Conservation (phyloP, 2,113 vertebrate genomes). For the Paradisaea rubra region DNA sequence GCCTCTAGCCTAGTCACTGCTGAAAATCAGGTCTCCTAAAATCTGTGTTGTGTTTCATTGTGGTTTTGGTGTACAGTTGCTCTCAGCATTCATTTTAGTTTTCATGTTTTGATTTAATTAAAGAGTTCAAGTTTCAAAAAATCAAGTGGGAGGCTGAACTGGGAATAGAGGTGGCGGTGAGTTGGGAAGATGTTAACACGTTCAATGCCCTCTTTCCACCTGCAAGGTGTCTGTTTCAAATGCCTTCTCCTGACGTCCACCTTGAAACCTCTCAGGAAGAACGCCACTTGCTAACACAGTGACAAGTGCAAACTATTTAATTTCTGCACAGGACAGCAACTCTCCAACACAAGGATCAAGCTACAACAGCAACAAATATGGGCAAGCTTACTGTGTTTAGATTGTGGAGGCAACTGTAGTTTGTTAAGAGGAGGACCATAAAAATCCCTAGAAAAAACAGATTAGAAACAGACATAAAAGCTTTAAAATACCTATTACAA, state of each 20-base stretch:
- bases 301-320: not conserved
- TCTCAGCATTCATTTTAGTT: not conserved
- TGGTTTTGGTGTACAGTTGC: not conserved
- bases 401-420: not conserved
- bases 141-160: not conserved
- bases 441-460: not conserved
- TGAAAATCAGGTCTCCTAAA: not conserved
- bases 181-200: not conserved
- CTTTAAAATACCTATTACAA: not conserved
- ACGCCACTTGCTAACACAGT: not conserved
- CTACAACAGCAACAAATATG: not conserved
- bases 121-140: conserved; percentile 15
- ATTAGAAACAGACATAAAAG: not conserved
- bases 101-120: conserved; percentile 5
- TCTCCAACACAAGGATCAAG: not conserved
- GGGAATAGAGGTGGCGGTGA: not conserved
- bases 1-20: not conserved
- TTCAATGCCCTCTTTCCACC: not conserved
- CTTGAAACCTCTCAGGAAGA: not conserved
- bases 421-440: not conserved
- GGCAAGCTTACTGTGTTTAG: not conserved
- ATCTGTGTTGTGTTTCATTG: not conserved
- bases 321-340: not conserved
- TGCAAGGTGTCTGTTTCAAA: not conserved
- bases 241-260: not conserved